These are phyloP conservation scores for Procambarus virginalis DNA, from an alignment of 1,140 invertebrate species.

Conservation along the genomic window DNA sequence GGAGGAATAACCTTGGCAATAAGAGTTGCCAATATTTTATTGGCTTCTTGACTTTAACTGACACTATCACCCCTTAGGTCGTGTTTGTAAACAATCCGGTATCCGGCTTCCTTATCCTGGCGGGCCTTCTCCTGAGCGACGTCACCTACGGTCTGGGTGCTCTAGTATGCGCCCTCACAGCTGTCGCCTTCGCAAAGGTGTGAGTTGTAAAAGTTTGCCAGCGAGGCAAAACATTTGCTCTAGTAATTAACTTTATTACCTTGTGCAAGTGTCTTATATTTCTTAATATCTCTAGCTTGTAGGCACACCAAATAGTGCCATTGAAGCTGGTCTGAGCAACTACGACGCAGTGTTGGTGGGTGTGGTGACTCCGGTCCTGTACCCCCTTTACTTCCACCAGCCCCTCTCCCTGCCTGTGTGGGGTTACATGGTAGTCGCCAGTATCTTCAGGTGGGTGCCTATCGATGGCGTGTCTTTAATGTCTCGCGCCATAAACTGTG, in stretches of 20 bases:
- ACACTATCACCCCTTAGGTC: slow-evolving; percentile 37
- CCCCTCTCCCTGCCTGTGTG: slow-evolving; percentile 2
- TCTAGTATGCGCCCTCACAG: slow-evolving; percentile 40
- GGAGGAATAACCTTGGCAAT: not conserved
- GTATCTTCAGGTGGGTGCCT: slow-evolving; percentile 45
- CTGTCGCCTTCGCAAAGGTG: slow-evolving; percentile 57
- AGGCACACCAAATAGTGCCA: slow-evolving; percentile 10
- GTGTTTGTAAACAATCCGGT: slow-evolving; percentile 66
- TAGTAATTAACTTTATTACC: too few species aligned
- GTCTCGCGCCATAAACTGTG: too few species aligned
- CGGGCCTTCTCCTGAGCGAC: slow-evolving; percentile 60
- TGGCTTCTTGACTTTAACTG: not conserved
- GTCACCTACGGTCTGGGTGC: slow-evolving; percentile 29
- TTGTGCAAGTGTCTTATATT: too few species aligned
- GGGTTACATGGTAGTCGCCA: slow-evolving; percentile 40
- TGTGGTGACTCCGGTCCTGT: slow-evolving; percentile 38
- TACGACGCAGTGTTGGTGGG: slow-evolving; percentile 65
- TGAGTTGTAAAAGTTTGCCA: not conserved
- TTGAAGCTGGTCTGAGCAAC: slow-evolving; percentile 46
- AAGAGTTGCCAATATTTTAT: not conserved
- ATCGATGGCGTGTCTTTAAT: too few species aligned
- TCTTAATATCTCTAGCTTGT: slow-evolving; percentile 16
- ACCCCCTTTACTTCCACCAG: slow-evolving; percentile 13
- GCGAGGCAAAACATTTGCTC: too few species aligned
- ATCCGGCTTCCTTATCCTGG: slow-evolving; percentile 57